Evolutionary conservation across 2,888 invertebrate genomes (phyloP).

Genomic region (Rhodophaea formosa): DNA sequence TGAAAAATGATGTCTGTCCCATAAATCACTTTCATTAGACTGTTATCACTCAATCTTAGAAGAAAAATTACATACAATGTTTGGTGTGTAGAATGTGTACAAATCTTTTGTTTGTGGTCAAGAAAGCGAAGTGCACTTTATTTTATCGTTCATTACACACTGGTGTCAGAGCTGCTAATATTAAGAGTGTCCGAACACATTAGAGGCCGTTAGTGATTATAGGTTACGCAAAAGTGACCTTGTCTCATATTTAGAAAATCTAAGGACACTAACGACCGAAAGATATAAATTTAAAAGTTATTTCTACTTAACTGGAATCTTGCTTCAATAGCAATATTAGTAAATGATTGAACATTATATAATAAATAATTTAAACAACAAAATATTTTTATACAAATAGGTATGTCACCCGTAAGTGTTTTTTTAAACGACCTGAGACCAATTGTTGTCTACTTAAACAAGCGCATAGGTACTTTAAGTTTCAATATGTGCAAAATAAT

Average conservation of each 20-base stretch:
- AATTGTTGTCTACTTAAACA: too few species aligned
- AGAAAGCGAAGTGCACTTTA: not conserved
- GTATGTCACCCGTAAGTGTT: too few species aligned
- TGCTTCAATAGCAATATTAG: too few species aligned
- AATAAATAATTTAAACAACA: too few species aligned
- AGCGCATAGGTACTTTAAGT: too few species aligned
- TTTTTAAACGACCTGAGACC: too few species aligned
- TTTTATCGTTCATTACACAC: constrained; percentile 1
- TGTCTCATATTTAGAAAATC: not conserved
- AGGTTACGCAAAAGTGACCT: not conserved
- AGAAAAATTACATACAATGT: not conserved
- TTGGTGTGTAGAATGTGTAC: constrained; percentile 2
- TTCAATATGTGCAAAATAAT: too few species aligned
- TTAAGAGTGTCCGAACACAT: not conserved
- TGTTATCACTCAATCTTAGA: not conserved
- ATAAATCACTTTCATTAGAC: constrained; percentile 14
- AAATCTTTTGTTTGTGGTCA: constrained; percentile 7
- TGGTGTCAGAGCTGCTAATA: not conserved
- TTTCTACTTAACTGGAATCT: too few species aligned
- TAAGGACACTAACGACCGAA: too few species aligned
- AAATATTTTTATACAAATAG: too few species aligned
- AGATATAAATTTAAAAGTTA: too few species aligned
- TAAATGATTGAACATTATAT: too few species aligned
- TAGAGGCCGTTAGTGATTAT: not conserved
- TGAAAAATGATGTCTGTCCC: not conserved